Conservation (phyloP, 2,888 invertebrate genomes). For the Acanthopleura granulata region DNA sequence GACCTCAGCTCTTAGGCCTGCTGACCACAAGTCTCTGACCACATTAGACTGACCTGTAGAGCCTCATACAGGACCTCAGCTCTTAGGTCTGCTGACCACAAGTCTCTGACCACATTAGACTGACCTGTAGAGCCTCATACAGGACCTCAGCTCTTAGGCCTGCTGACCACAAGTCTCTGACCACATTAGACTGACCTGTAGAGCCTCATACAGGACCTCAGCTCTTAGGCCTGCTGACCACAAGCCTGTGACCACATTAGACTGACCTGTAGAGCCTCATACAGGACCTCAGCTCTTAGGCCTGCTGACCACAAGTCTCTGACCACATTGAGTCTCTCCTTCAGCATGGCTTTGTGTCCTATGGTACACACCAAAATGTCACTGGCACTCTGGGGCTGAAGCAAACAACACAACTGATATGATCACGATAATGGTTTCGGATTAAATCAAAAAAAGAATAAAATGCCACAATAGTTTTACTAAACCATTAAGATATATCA, state of each 20-base stretch:
- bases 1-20: slow-evolving; percentile 77
- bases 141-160: slow-evolving; percentile 77
- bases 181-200: slow-evolving; percentile 66
- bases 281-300: slow-evolving; percentile 75
- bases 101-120: slow-evolving; percentile 70
- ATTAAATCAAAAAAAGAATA: too few relatives aligned
- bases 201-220: slow-evolving; percentile 74
- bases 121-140: slow-evolving; percentile 73
- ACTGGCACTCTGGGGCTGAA: slow-evolving; percentile 44
- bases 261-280: slow-evolving; percentile 73
- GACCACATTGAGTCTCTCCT: slow-evolving; percentile 74
- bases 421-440: too few relatives aligned
- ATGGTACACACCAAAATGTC: slow-evolving; percentile 80
- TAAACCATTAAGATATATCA: too few relatives aligned
- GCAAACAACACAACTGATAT: slow-evolving; percentile 25
- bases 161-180: slow-evolving; percentile 79
- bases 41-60: slow-evolving; percentile 63
- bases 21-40: slow-evolving; percentile 79
- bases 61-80: slow-evolving; percentile 76
- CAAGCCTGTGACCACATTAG: slow-evolving; percentile 74
- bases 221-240: slow-evolving; percentile 81
- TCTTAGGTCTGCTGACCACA: slow-evolving; percentile 82
- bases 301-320: slow-evolving; percentile 81
- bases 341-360: slow-evolving; percentile 72
- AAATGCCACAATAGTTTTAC: too few relatives aligned